A percentile compares a stretch with the other conserved stretches of the same genome.
Evolutionary conservation across 53 echinoderm and acorn worm genomes (phyloP).

Genomic region (Apostichopus leukothele): DNA sequence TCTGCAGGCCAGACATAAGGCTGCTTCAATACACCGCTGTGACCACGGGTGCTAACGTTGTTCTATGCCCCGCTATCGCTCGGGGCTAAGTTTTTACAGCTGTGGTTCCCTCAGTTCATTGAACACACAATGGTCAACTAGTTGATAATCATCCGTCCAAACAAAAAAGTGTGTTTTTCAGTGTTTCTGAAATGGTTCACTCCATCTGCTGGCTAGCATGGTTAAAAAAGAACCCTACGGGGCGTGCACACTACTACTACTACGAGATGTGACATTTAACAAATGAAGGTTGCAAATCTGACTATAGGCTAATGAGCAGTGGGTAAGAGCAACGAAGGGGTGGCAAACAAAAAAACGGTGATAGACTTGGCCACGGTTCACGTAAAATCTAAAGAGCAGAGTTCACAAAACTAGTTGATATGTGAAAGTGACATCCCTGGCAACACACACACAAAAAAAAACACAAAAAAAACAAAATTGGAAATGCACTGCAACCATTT

Average conservation of each 20-base stretch:
- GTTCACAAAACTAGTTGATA: no score
- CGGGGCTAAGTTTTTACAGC: slow-evolving; percentile 30
- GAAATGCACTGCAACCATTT: no score
- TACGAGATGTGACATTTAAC: background rate
- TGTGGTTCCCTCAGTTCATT: background rate
- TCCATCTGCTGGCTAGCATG: no score
- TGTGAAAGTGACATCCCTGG: no score
- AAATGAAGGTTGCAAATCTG: background rate
- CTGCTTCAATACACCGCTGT: no score
- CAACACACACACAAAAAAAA: no score
- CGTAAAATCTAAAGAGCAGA: no score
- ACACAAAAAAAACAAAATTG: no score
- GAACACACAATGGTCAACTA: slow-evolving; percentile 36
- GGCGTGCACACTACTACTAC: background rate
- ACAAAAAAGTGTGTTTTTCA: background rate
- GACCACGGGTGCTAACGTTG: background rate
- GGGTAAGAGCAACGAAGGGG: background rate
- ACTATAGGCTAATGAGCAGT: background rate
- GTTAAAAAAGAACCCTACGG: no score
- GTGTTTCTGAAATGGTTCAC: no score
- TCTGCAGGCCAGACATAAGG: no score
- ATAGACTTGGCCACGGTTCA: background rate
- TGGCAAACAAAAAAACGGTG: background rate
- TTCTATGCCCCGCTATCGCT: background rate
- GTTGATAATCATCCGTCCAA: slow-evolving; percentile 6